A percentile compares a stretch with the other conserved stretches of the same genome.
Evolutionary conservation across 2,888 invertebrate species (phyloP).

Genomic region (Poecilobothrus nobilitatus): DNA sequence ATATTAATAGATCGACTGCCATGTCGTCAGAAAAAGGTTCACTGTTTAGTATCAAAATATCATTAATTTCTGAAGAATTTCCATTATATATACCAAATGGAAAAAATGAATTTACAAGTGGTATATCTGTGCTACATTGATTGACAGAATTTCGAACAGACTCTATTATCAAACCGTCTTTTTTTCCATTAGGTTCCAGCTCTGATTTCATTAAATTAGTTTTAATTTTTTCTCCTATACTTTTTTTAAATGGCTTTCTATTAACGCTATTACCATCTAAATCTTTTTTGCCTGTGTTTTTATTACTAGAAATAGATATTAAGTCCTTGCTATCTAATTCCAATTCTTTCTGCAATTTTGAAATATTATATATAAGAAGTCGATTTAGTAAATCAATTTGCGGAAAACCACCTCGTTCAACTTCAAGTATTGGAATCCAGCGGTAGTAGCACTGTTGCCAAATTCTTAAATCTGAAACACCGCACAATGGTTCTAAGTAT

Average conservation of each 20-base stretch:
- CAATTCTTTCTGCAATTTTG: slow-evolving; percentile 39
- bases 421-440: slow-evolving; percentile 74
- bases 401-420: slow-evolving; percentile 41
- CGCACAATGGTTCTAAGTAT: slow-evolving; percentile 46
- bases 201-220: not conserved
- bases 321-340: slow-evolving; percentile 34
- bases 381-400: slow-evolving; percentile 43
- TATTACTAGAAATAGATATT: slow-evolving; percentile 36
- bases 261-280: not conserved
- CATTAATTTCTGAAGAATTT: slow-evolving; percentile 38
- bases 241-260: not conserved
- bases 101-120: slow-evolving; percentile 42
- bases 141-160: slow-evolving; percentile 27
- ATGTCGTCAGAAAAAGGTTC: slow-evolving; percentile 40
- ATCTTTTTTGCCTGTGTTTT: not conserved
- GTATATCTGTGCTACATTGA: slow-evolving; percentile 26
- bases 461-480: slow-evolving; percentile 55
- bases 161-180: slow-evolving; percentile 18
- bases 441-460: slow-evolving; percentile 89
- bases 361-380: slow-evolving; percentile 39
- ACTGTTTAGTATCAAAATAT: slow-evolving; percentile 40
- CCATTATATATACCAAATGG: slow-evolving; percentile 40
- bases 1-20: slow-evolving; percentile 41
- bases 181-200: not conserved
- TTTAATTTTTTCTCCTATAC: not conserved